Percentiles rank a stretch among this genome's conserved stretches.
Conservation (phyloP, 2,888 invertebrate species). For the Drosophila quinaria region DNA sequence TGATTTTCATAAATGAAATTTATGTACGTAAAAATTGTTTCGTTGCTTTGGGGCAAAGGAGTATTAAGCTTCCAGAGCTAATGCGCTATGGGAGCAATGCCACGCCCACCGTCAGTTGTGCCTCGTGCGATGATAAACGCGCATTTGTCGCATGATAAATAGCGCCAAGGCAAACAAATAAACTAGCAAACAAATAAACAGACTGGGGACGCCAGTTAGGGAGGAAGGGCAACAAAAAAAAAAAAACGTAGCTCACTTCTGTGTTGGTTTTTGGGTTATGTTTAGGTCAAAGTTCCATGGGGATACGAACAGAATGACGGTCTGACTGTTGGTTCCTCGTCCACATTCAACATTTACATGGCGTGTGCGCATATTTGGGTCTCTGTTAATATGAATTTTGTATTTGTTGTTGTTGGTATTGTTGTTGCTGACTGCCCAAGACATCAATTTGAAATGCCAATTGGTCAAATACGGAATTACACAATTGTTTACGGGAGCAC, state of each 20-base stretch:
- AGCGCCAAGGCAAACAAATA: conserved; percentile 63
- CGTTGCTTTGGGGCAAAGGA: conserved; percentile 51
- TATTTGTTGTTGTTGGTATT: conserved; percentile 2
- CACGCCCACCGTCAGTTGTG: conserved; percentile 36
- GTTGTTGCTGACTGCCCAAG: conserved; percentile 23
- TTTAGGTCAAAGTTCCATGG: conserved; percentile 47
- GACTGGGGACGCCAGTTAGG: conserved; percentile 13
- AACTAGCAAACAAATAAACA: conserved; percentile 49
- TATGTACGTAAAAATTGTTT: conserved; percentile 72
- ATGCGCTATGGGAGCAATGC: conserved; percentile 57
- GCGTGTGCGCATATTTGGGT: conserved; percentile 39
- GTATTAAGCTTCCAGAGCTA: conserved; percentile 59
- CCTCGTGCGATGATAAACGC: conserved; percentile 71
- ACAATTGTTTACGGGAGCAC: conserved; percentile 57
- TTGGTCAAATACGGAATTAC: conserved; percentile 70
- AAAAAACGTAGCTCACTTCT: conserved; percentile 6
- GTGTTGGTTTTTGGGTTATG: conserved; percentile 7
- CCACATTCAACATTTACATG: conserved; percentile 25
- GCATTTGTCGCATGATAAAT: conserved; percentile 80
- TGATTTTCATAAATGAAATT: conserved; percentile 79
- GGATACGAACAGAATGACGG: conserved; percentile 27
- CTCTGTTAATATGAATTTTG: conserved; percentile 36
- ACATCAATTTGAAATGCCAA: conserved; percentile 75
- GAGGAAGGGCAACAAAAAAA: background rate
- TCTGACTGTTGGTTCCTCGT: conserved; percentile 13